Evolutionary conservation across 1,140 invertebrate genomes (phyloP), one percentile per base, ranked within the genome.

Genomic region (Camponotus floridanus): DNA sequence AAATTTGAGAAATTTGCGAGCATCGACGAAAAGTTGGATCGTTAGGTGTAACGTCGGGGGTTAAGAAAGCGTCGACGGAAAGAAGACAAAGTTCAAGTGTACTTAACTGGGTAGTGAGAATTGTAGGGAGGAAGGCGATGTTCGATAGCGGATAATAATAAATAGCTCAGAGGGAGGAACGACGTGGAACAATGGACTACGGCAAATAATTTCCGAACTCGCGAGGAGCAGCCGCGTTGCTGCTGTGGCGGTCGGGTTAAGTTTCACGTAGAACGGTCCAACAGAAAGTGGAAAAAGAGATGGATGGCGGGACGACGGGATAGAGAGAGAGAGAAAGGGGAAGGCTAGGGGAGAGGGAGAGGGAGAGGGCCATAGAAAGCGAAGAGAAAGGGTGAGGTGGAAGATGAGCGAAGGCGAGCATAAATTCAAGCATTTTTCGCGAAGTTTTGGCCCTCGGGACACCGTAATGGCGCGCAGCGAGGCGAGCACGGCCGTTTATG

Each of bases 91-190:
- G 91, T 92, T 92, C 39, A 76, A 59, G 78, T 39, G 64, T 67
- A 83, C 85, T 90, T 87, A 91, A 90, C 68, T 83, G 59, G 67
- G 51, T 89, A 86, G 78, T 71, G 79, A 81, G 79, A 55, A 73
- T 87, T 78, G 76, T 68, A 61, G 39, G 31, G 89, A 81, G 42
- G 70, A 87, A 85, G 79, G 68, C 85, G 86, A 88, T 74, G 51
- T 65, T 68, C 90, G 90, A 92, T 91, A 92, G 67, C 87, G 84
- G 91, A 92, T 92, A 92, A 93, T 93, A 93, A 92, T 92, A 93
- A 92, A 93, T 93, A 92, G 89, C 87, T 51, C 11, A 33, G n/a
- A 13, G n/a, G 13, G 33, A 74, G 33, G 73, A 61, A 68, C 87
- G 85, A 74, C 64, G 87, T 83, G 87, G 90, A 83, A 91, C 87